Evolutionary conservation across 2,797 vertebrate genomes (phyloP).

Genomic region (Parauchenoglanis ngamensis): DNA sequence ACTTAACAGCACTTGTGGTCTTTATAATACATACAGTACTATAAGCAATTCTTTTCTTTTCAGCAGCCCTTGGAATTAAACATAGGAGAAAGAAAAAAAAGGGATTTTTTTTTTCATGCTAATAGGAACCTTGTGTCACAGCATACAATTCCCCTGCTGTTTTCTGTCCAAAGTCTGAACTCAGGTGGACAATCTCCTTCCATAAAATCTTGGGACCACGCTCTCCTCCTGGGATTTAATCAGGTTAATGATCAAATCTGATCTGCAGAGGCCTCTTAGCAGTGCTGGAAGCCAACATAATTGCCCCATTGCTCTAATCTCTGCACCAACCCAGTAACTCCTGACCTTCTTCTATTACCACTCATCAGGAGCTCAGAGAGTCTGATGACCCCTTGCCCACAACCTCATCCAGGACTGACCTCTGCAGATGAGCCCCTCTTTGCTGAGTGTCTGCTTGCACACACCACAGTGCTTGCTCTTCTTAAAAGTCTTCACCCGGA

Average conservation of each 20-base stretch:
- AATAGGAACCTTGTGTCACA: slow-evolving; percentile 9
- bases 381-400: fast-evolving
- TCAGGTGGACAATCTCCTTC: slow-evolving; percentile 12
- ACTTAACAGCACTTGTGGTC: neutral
- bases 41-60: neutral
- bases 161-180: neutral
- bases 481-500: slow-evolving; percentile 94
- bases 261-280: neutral
- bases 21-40: neutral
- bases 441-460: slow-evolving; percentile 87
- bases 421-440: slow-evolving; percentile 91
- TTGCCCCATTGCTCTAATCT: slow-evolving; percentile 12
- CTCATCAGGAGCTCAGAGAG: slow-evolving; percentile 7
- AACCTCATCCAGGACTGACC: slow-evolving; percentile 74
- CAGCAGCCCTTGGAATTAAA: neutral
- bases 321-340: slow-evolving; percentile 24
- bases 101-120: neutral
- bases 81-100: no score
- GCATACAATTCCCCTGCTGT: neutral
- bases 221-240: slow-evolving; percentile 20
- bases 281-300: neutral
- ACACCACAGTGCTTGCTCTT: slow-evolving; percentile 90
- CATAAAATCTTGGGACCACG: neutral
- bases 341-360: slow-evolving; percentile 41
- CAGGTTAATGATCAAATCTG: slow-evolving; percentile 36